Evolutionary conservation across 2,113 vertebrate genomes (phyloP).

Genomic region (Cisticola juncidis): DNA sequence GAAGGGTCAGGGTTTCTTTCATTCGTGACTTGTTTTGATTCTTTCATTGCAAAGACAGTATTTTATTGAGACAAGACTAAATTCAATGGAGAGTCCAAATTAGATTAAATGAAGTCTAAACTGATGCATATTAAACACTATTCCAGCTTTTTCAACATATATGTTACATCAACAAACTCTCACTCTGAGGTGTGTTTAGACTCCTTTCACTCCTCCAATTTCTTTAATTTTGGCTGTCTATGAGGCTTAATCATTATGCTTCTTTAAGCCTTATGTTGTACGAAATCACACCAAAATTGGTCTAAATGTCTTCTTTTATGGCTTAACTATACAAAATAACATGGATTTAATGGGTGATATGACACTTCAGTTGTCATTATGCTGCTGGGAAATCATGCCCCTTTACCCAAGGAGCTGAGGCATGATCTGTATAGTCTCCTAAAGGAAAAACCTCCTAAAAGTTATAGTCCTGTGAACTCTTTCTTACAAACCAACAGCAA

Average conservation of each 20-base stretch:
- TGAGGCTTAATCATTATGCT: neutral
- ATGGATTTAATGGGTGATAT: accelerated
- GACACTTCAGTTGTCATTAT: neutral
- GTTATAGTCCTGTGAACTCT: neutral
- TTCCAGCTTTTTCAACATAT: neutral
- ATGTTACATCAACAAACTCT: neutral
- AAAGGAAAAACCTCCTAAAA: neutral
- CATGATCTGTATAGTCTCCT: neutral
- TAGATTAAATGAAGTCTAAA: constrained; percentile 8
- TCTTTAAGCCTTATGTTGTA: neutral
- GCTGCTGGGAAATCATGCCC: neutral
- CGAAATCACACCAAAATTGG: neutral
- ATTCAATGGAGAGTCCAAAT: neutral
- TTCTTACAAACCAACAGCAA: neutral
- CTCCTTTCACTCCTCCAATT: neutral
- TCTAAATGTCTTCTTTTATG: neutral
- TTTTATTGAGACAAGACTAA: constrained; percentile 31
- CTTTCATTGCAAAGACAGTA: constrained; percentile 56
- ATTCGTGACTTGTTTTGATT: constrained; percentile 43
- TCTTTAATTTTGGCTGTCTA: neutral
- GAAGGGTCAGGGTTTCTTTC: constrained; percentile 35
- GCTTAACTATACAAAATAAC: neutral
- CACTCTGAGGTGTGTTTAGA: neutral
- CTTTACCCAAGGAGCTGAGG: neutral
- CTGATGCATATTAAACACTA: neutral